Percentiles rank a stretch among this genome's conserved stretches.
Evolutionary conservation across 1,140 invertebrate species (phyloP).

Genomic region (Onthophagus taurus): DNA sequence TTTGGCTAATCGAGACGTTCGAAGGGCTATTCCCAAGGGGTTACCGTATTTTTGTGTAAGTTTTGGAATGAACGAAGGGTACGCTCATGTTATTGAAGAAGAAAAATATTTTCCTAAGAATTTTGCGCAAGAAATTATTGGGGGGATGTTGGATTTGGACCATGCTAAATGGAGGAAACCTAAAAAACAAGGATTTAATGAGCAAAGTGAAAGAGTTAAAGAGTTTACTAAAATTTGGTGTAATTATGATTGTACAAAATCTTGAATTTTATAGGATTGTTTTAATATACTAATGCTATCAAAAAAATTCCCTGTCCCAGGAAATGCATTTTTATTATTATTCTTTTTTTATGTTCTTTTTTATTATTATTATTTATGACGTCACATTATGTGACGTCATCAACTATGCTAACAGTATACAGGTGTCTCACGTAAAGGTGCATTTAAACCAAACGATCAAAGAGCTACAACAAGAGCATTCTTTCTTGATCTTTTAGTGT

Average conservation of each 20-base stretch:
- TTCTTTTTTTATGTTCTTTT: too few species aligned
- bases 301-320: too few species aligned
- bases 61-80: slow-evolving; percentile 84
- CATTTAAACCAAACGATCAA: too few species aligned
- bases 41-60: slow-evolving; percentile 90
- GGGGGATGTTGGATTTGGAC: slow-evolving; percentile 86
- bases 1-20: slow-evolving; percentile 59
- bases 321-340: too few species aligned
- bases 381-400: too few species aligned
- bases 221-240: slow-evolving; percentile 58
- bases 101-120: slow-evolving; percentile 75
- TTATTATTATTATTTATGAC: too few species aligned
- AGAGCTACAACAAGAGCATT: too few species aligned
- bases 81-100: slow-evolving; percentile 95
- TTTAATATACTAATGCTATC: too few species aligned
- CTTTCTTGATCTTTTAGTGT: too few species aligned
- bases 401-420: too few species aligned
- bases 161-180: slow-evolving; percentile 76
- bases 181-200: slow-evolving; percentile 58
- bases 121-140: slow-evolving; percentile 93
- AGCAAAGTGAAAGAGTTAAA: slow-evolving; percentile 57
- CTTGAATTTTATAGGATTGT: slow-evolving; percentile 3
- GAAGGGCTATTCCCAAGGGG: slow-evolving; percentile 81
- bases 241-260: slow-evolving; percentile 44
- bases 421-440: too few species aligned